These are phyloP conservation scores for Mesoligia furuncula DNA, from an alignment of 2,888 invertebrate genomes.

Conservation along the genomic window DNA sequence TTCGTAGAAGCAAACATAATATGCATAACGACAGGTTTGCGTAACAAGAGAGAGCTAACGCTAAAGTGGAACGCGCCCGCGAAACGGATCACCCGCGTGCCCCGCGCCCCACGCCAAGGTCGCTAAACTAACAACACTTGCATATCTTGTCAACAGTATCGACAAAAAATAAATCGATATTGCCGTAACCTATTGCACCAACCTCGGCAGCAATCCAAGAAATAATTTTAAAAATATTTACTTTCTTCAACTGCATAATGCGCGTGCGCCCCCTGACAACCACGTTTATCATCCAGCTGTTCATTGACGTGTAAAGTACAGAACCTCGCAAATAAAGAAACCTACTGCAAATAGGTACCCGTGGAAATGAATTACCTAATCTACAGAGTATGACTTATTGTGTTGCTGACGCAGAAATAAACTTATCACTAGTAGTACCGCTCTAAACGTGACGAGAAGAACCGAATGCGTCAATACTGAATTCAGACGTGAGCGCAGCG, in stretches of 20 bases:
- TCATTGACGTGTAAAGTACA: slow-evolving; percentile 16
- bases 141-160: slow-evolving; percentile 63
- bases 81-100: slow-evolving; percentile 81
- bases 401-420: slow-evolving; percentile 20
- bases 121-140: slow-evolving; percentile 67
- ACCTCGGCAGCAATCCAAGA: slow-evolving; percentile 43
- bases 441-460: slow-evolving; percentile 27
- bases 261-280: slow-evolving; percentile 23
- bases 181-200: slow-evolving; percentile 64
- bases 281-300: slow-evolving; percentile 18
- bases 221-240: slow-evolving; percentile 34
- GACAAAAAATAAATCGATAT: slow-evolving; percentile 61
- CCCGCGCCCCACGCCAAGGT: slow-evolving; percentile 83
- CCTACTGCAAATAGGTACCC: slow-evolving; percentile 27
- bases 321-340: slow-evolving; percentile 24
- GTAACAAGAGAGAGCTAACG: slow-evolving; percentile 89
- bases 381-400: slow-evolving; percentile 17
- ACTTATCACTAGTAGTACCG: slow-evolving; percentile 4
- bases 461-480: slow-evolving; percentile 19
- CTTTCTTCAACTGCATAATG: slow-evolving; percentile 24
- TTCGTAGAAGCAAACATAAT: slow-evolving; percentile 86
- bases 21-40: slow-evolving; percentile 89
- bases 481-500: slow-evolving; percentile 9
- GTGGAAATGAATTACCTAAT: slow-evolving; percentile 24
- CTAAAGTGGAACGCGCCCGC: slow-evolving; percentile 88